Evolutionary conservation across 2,113 vertebrate genomes (phyloP).

Genomic region (Zosterops pallidus): DNA sequence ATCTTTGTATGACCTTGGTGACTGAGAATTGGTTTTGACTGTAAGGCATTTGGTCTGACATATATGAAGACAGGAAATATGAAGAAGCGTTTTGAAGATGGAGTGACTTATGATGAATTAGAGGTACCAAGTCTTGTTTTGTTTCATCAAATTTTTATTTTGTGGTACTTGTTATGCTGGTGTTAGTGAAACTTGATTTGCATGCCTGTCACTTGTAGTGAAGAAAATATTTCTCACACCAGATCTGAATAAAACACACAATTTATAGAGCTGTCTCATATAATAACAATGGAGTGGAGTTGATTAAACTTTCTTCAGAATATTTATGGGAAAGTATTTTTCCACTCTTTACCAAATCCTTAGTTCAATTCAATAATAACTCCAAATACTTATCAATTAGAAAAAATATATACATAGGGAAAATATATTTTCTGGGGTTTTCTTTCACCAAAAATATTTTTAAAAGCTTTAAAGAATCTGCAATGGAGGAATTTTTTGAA

Average conservation of each 20-base stretch:
- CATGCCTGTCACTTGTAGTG: background rate
- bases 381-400: background rate
- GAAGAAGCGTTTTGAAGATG: background rate
- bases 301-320: background rate
- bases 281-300: background rate
- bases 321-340: background rate
- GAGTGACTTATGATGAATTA: background rate
- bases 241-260: background rate
- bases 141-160: background rate
- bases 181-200: background rate
- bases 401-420: background rate
- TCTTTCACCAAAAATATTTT: background rate
- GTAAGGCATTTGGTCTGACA: background rate
- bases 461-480: background rate
- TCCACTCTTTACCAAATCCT: background rate
- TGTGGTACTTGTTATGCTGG: background rate
- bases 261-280: background rate
- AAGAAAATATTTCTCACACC: background rate
- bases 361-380: background rate
- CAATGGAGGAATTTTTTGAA: background rate
- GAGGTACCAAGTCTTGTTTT: background rate
- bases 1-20: background rate
- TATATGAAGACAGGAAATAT: background rate
- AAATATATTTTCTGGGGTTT: background rate
- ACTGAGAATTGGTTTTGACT: background rate